Evolutionary conservation across 2,888 invertebrate genomes (phyloP).

Genomic region (Malthinus flaveolus): DNA sequence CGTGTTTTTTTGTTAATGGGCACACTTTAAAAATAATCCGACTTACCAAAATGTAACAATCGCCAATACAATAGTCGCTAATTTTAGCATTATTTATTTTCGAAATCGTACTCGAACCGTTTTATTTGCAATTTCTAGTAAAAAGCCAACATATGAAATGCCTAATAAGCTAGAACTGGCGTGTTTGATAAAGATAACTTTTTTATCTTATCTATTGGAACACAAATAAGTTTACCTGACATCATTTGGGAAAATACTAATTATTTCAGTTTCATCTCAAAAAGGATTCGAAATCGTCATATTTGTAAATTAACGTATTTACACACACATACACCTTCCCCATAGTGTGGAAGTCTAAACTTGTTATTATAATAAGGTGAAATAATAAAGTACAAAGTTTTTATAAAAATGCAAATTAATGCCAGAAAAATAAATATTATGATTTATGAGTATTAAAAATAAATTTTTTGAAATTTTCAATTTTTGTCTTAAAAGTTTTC

Average conservation of each 20-base stretch:
- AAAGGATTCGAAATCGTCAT: too few relatives aligned
- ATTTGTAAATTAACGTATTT: too few relatives aligned
- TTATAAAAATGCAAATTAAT: too few relatives aligned
- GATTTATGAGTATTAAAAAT: too few relatives aligned
- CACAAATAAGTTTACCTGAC: constrained; percentile 2
- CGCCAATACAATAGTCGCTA: constrained; percentile 3
- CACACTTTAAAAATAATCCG: neutral
- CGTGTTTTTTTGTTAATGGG: neutral
- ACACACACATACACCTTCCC: too few relatives aligned
- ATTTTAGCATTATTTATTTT: constrained; percentile 16
- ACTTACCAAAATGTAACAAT: constrained; percentile 18
- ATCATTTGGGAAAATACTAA: constrained; percentile 3
- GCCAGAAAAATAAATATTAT: too few relatives aligned
- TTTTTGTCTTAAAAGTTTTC: too few relatives aligned
- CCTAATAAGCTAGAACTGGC: neutral
- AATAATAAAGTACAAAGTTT: too few relatives aligned
- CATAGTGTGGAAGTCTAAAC: too few relatives aligned
- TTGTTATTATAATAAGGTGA: too few relatives aligned
- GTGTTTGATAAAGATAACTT: neutral
- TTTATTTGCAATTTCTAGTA: neutral
- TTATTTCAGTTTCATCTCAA: neutral
- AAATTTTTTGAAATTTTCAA: too few relatives aligned
- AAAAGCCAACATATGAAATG: constrained; percentile 2
- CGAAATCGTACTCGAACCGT: neutral
- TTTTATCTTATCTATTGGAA: constrained; percentile 3